Evolutionary conservation across 2,888 invertebrate species (phyloP), one percentile per base, ranked within the genome.

Genomic region (Pristionchus arcanus): DNA sequence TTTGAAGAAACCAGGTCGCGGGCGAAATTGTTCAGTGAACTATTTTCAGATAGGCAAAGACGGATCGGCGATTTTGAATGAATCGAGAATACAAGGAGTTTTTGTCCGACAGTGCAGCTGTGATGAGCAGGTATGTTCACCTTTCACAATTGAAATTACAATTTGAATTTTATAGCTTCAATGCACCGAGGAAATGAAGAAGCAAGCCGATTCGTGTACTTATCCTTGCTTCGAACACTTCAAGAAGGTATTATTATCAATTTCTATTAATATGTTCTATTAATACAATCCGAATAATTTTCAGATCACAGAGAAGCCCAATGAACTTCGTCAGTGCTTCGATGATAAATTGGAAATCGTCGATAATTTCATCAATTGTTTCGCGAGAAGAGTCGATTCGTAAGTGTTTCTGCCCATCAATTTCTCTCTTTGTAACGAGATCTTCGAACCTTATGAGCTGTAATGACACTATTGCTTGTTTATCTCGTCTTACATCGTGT

Each of bases 161-260:
- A 21, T 25, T 5, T 53, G 42, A 49, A 49, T 16, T 49, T 28
- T 66, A 28, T 7, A 87, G 87, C 90, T 90, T 68, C 90, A 92
- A 13, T 94, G 94, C 91, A 92, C 94, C 15, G 93, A 92, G 11
- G 94, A 94, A 87, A 94, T 94, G 92, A 94, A 94, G 90, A 53
- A 77, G 37, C 94, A 94, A 87, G 94, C 93, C 16, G 92, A 92
- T 71, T 93, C 91, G 63, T 94, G 94, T 89, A 92, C 94, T 15
- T 92, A 92, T 42, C 92, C 92, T 15, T 94, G 94, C 90, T 94
- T 94, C 91, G 84, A 90, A 34, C 91, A 91, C 85, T 94, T 94
- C 90, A 91, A 91, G 15, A 90, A 91, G 81, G 93, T 94, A 77
- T 16, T 37, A 19, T 68, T 21, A 2, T 68, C 42, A 84, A 87